Evolutionary conservation across 2,797 vertebrate species (phyloP), one percentile per base, ranked within the genome.

Genomic region (Etheostoma nigrum): DNA sequence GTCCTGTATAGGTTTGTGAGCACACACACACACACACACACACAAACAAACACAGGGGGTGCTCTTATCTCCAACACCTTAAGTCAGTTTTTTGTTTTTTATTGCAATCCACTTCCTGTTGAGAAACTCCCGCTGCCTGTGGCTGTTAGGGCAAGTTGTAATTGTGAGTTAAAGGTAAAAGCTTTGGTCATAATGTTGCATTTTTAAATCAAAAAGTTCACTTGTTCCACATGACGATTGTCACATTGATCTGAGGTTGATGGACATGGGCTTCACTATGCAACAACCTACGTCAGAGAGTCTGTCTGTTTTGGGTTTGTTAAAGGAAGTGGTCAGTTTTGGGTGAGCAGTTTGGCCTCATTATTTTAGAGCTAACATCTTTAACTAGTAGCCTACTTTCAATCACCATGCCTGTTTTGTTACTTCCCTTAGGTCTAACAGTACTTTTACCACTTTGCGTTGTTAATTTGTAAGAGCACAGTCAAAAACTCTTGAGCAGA

Each of bases 311-410:
- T 23, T 57, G 59, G 78, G 78, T 82, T 36, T 72, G 61, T 82
- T 81, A 84, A 89, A 95, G 95, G 95, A 96, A 96, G 95, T 95
- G 95, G 95, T 93, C 94, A 94, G 88, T 82, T 49, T 86, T 89
- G 87, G 63, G 77, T 81, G 86, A 87, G 89, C 87, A 74, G 87
- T 89, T 89, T 91, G 88, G 88, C 92, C 87, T 91, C 73, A 7
- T 89, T 93, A 69, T 58, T 78, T 33, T 64, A 71, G 66, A 49
- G 76, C 75, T 74, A 48, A 70, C 79, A 92, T 92, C 82, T 89
- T 92, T 94, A 95, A 94, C 82, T 89, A 88, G 76, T 85, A 30
- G 30, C 30, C 30, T 30, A 81, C 89, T 89, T 90, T 79, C 33
- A 85, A 75, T 86, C 75, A 76, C 57, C 85, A 53, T 27, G 67